Conservation (phyloP, 2,888 invertebrate species). For the Elysia crispata region DNA sequence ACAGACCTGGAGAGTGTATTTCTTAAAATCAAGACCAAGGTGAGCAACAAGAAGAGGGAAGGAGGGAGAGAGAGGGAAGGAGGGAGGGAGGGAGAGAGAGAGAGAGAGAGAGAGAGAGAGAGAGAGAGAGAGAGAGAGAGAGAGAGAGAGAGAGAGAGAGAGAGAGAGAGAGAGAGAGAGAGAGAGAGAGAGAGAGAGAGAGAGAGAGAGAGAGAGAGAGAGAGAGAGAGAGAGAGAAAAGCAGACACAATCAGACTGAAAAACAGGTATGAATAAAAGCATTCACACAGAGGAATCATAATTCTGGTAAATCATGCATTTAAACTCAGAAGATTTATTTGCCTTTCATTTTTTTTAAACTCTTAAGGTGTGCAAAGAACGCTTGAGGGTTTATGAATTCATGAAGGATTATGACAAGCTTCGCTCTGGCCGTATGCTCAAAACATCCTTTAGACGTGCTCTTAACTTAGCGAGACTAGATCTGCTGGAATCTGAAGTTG, state of each 20-base stretch:
- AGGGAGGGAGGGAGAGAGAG: not conserved
- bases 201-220: conserved; percentile 40
- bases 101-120: conserved; percentile 20
- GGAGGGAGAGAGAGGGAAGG: not conserved
- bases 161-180: conserved; percentile 27
- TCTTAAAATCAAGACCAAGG: conserved; percentile 76
- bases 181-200: conserved; percentile 25
- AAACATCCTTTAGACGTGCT: conserved; percentile 76
- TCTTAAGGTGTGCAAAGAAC: conserved; percentile 73
- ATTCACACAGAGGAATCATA: conserved; percentile 18
- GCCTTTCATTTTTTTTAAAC: not conserved
- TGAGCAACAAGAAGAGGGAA: conserved; percentile 50
- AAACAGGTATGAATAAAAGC: conserved; percentile 11
- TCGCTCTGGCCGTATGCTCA: conserved; percentile 73
- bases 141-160: conserved; percentile 24
- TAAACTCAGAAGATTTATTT: no score
- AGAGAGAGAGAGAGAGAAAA: not conserved
- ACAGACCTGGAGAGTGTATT: conserved; percentile 74
- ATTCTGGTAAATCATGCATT: no score
- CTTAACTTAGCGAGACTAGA: conserved; percentile 74
- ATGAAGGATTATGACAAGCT: conserved; percentile 77
- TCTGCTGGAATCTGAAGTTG: conserved; percentile 73
- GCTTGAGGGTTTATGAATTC: conserved; percentile 75
- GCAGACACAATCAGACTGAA: conserved; percentile 23
- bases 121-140: conserved; percentile 21